A percentile compares a stretch with the other conserved stretches of the same genome.
phyloP scores from a whole-genome alignment of 2,797 vertebrate genomes.

The Pangasius mekongensis region DNA sequence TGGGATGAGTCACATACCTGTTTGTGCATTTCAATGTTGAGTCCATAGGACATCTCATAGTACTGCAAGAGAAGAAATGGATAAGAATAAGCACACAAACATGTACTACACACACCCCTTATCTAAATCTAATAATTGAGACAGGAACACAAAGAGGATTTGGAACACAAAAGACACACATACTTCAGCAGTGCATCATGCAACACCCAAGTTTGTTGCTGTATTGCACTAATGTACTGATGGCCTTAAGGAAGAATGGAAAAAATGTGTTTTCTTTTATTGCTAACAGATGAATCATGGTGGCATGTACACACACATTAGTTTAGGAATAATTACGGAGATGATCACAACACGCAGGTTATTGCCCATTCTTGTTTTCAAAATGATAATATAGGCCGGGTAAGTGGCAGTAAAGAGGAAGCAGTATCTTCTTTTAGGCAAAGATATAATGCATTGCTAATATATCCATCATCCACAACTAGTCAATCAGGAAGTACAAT shows the following conservation, averaged over 20 bases:
- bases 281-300: neutral
- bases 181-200: neutral
- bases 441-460: neutral
- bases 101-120: neutral
- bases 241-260: neutral
- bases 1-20: slow-evolving; percentile 84
- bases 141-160: neutral
- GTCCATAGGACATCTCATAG: slow-evolving; percentile 98
- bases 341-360: neutral
- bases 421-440: neutral
- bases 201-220: neutral
- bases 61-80: slow-evolving; percentile 76
- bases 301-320: slow-evolving; percentile 7
- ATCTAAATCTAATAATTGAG: neutral
- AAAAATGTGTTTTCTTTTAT: neutral
- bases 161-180: slow-evolving; percentile 20
- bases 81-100: slow-evolving; percentile 36
- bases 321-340: neutral
- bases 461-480: neutral
- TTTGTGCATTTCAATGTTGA: slow-evolving; percentile 99
- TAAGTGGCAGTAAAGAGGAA: neutral
- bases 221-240: neutral
- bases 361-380: slow-evolving; percentile 1
- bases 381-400: neutral
- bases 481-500: neutral